phyloP scores from a whole-genome alignment of 2,113 vertebrate species.

The Chauna torquata region DNA sequence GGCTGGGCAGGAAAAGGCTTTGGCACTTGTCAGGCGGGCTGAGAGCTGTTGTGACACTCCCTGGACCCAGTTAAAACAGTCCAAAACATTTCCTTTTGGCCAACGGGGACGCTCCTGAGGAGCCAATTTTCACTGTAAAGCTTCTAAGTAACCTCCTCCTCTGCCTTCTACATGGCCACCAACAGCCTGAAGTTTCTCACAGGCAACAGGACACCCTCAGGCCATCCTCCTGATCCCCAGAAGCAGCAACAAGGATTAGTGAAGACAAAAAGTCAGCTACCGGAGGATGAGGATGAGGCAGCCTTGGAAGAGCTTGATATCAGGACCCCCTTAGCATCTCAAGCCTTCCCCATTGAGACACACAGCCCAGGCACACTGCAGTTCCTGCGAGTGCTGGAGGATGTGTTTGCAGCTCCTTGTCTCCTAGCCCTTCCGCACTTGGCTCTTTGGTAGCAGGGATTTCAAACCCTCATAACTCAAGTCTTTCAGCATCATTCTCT shows the following conservation, averaged over 20 bases:
- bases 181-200: neutral
- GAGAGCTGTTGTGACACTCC: neutral
- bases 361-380: accelerated
- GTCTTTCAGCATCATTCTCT: constrained; percentile 37
- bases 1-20: neutral
- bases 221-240: neutral
- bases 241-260: neutral
- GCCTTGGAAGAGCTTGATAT: neutral
- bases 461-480: constrained; percentile 48
- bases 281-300: neutral
- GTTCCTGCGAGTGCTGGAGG: neutral
- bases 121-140: neutral
- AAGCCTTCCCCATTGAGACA: neutral
- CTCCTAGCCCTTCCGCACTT: neutral
- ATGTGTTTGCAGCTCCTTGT: neutral
- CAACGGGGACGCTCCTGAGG: neutral
- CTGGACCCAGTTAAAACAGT: neutral
- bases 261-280: neutral
- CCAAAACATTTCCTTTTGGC: neutral
- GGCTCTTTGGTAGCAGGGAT: constrained; percentile 2
- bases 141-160: neutral
- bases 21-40: neutral
- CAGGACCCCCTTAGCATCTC: neutral
- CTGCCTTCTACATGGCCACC: neutral
- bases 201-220: neutral